Evolutionary conservation across 1,140 invertebrate species (phyloP).

Genomic region (Bombus difficillimus): DNA sequence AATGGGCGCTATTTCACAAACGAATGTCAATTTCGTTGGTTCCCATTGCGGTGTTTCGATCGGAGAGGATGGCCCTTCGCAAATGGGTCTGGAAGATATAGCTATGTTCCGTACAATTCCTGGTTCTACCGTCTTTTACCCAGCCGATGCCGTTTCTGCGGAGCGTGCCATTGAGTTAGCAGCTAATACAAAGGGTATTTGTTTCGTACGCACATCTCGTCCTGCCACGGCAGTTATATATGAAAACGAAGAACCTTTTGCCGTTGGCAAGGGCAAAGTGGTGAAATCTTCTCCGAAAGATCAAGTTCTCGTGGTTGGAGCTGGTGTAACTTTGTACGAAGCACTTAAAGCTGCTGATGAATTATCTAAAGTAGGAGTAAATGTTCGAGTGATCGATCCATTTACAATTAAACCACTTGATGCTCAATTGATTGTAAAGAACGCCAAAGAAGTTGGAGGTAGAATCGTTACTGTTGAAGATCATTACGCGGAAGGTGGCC

Average conservation of each 20-base stretch:
- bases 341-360: constrained; percentile 92
- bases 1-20: constrained; percentile 99
- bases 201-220: constrained; percentile 97
- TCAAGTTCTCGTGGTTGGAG: constrained; percentile 93
- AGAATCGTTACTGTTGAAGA: constrained; percentile 97
- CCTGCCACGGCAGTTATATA: constrained; percentile 96
- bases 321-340: constrained; percentile 96
- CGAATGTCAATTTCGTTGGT: constrained; percentile 97
- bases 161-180: constrained; percentile 97
- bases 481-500: constrained; percentile 97
- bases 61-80: constrained; percentile 99
- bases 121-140: constrained; percentile 97
- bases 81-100: constrained; percentile 99
- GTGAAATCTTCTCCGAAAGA: constrained; percentile 89
- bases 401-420: constrained; percentile 99
- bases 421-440: constrained; percentile 87
- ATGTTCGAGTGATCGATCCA: constrained; percentile 93
- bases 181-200: constrained; percentile 97
- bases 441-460: constrained; percentile 92
- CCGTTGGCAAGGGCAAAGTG: constrained; percentile 91
- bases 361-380: constrained; percentile 87
- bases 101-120: constrained; percentile 97
- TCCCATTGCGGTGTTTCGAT: constrained; percentile 98
- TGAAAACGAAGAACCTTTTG: constrained; percentile 92
- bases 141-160: constrained; percentile 96